Evolutionary conservation across 1,140 invertebrate genomes (phyloP), one percentile per base, ranked within the genome.

Genomic region (Nasonia vitripennis): DNA sequence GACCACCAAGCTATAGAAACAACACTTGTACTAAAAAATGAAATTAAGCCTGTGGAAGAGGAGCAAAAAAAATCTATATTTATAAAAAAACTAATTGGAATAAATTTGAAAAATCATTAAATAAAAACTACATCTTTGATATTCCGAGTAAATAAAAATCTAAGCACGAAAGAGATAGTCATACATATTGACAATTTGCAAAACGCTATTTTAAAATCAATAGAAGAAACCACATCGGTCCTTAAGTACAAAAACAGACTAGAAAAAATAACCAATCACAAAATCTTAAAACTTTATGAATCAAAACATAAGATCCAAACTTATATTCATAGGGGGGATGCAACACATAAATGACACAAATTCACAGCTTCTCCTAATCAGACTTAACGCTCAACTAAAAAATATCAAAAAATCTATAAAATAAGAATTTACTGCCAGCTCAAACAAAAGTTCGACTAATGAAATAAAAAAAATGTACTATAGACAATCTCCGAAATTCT

Each of bases 391-490:
- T 10, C 9, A 45, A 45, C 7, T 45, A 73, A 41, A 74, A 34
- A 31, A 67, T 70, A 62, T 79, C 0, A 83, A 41, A 74, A 14
- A 73, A 51, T 23, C 80, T 20, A 48, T 88, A 20, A 84, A 83
- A 78, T 31, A 82, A 68, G 75, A 79, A 73, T 86, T 84, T 84
- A 68, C 48, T 11, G 51, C 27, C 45, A 78, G 62, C 2, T 62
- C 84, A 10, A 88, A 87, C 51, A 73, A 85, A 20, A 84, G 85
- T 62, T 87, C 83, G 86, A 78, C n/a, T 23, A 74, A 87, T 1
- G 83, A 81, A 81, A 87, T 87, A 23, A 45, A 74, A 78, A 84
- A 81, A 9, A 88, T 87, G 34, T 37, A 83, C 6, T 17, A 17
- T 3, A 80, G 68, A 31, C 78, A 88, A 48, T 81, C 80, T 0